Evolutionary conservation across 1,140 invertebrate species (phyloP), one percentile per base, ranked within the genome.

Genomic region (Halotydeus destructor): DNA sequence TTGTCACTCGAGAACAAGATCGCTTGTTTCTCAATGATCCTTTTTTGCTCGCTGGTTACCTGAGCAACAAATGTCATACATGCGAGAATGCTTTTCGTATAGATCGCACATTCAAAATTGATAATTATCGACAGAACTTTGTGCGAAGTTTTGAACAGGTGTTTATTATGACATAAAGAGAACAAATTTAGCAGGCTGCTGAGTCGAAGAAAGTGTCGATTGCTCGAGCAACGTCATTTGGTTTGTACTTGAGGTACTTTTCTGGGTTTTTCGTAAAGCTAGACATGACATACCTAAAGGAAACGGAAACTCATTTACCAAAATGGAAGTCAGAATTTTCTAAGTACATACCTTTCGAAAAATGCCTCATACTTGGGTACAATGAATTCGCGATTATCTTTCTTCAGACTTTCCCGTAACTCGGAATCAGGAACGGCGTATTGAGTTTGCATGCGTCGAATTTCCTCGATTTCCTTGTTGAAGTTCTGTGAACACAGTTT

Each of bases 401-500:
- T 62, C 56, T 83, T 84, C 23, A 89, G 65, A 46, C 68, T 59
- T 56, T 84, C 76, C 27, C 85, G 65, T 27, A 94, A 60, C 54
- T 88, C 80, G 11, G 74, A 66, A 64, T 94, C 86, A 9, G 88
- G 88, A 50, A 94, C 79, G 19, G 84, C 84, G 64, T 93, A 94
- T 38, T 74, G 72, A 49, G 83, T 73, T 62, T 94, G 86, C 24
- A 75, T 72, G 48, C 76, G 74, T 0, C 69, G 38, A 9, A 78
- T 71, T 54, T 93, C 86, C 52, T 94, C 85, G 51, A 94, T 75
- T 63, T 94, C 88, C 55, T 86, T 85, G 57, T 93, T 91, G 57
- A 96, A 93, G 38, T 71, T 74, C 82, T 75, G 60, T 40, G 56
- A 62, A 62, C 44, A 48, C 49, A 41, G 34, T 42, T 22, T 25